Conservation (phyloP, 1,140 invertebrate genomes). For the Brachionus asplanchnoidis region DNA sequence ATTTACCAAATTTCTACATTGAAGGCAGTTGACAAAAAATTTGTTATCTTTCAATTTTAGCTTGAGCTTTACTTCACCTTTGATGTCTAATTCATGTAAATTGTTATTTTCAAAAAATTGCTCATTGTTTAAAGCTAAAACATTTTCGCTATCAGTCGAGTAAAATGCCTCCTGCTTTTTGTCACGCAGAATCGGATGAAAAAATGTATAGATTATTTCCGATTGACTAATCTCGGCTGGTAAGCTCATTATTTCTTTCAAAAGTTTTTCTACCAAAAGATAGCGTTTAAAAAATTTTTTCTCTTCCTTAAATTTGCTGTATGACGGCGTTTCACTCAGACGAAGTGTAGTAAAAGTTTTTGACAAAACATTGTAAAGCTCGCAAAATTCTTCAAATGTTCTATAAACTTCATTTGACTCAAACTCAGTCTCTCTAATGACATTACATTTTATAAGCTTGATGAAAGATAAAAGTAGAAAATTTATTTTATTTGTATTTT, state of each 20-base stretch:
- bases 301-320: slow-evolving; percentile 12
- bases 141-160: background rate
- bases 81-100: background rate
- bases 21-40: slow-evolving; percentile 33
- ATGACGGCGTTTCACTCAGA: background rate
- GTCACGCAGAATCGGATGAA: slow-evolving; percentile 33
- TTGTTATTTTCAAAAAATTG: background rate
- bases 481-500: too few species aligned
- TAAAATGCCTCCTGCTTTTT: background rate
- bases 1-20: slow-evolving; percentile 38
- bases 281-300: background rate
- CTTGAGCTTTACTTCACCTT: slow-evolving; percentile 16
- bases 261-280: background rate
- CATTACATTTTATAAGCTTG: slow-evolving; percentile 1
- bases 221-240: slow-evolving; percentile 14
- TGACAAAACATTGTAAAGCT: background rate
- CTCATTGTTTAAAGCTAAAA: background rate
- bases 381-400: slow-evolving; percentile 42
- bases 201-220: slow-evolving; percentile 32
- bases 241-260: background rate
- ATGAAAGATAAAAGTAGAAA: too few species aligned
- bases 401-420: slow-evolving; percentile 33
- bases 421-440: background rate
- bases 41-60: slow-evolving; percentile 24
- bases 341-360: background rate